These are phyloP conservation scores for Turritopsis dohrnii DNA, from an alignment of 30 jellyfish, hydroid and myxozoan species.

Conservation along the genomic window DNA sequence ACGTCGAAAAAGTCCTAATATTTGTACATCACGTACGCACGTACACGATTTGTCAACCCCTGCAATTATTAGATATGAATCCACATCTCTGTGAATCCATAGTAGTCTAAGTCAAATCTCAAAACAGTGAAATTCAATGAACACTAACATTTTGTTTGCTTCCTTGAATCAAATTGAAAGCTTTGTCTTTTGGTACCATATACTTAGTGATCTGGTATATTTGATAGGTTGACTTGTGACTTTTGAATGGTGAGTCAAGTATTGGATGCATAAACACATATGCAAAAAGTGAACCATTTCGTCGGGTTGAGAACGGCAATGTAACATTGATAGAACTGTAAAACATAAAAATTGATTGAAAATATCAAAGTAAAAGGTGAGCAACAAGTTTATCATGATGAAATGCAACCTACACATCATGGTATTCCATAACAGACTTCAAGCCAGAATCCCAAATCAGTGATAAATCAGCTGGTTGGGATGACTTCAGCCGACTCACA, in stretches of 20 bases:
- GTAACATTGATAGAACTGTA: slow-evolving; percentile 52
- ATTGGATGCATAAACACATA: slow-evolving; percentile 69
- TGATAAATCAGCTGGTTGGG: slow-evolving; percentile 35
- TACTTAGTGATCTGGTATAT: slow-evolving; percentile 38
- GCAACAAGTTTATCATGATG: neutral
- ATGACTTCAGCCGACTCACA: slow-evolving; percentile 49
- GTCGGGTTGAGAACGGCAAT: slow-evolving; percentile 65
- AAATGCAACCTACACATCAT: slow-evolving; percentile 38
- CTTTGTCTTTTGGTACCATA: slow-evolving; percentile 66
- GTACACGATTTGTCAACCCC: too few relatives aligned
- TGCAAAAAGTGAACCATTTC: slow-evolving; percentile 79
- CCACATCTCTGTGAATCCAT: too few relatives aligned
- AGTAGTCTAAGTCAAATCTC: too few relatives aligned
- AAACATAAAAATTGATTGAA: neutral
- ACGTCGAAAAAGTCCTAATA: too few relatives aligned
- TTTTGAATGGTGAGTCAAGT: slow-evolving; percentile 47
- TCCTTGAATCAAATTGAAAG: slow-evolving; percentile 65
- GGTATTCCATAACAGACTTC: slow-evolving; percentile 19
- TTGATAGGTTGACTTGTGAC: slow-evolving; percentile 34
- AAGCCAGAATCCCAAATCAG: slow-evolving; percentile 50
- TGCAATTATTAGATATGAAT: too few relatives aligned
- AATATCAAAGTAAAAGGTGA: neutral
- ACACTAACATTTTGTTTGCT: slow-evolving; percentile 47
- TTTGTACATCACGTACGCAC: too few relatives aligned
- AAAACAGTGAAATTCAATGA: too few relatives aligned